These are phyloP conservation scores for Mellilla xanthometata DNA, from an alignment of 2,888 invertebrate genomes.

Conservation along the genomic window DNA sequence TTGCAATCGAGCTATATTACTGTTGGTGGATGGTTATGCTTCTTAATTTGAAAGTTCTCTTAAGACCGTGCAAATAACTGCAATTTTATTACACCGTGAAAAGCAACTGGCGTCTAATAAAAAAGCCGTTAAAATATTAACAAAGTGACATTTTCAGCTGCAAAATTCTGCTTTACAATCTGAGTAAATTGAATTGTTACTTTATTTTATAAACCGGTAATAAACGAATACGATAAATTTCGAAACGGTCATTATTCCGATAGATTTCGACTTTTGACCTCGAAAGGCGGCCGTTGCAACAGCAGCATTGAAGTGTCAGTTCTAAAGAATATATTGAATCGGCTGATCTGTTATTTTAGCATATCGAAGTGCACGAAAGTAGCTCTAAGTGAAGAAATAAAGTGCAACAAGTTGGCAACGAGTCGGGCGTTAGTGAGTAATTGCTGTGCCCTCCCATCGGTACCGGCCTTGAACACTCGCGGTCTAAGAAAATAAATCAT, in stretches of 20 bases:
- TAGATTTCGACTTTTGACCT: slow-evolving; percentile 19
- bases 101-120: neutral
- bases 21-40: neutral
- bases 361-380: neutral
- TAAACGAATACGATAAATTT: slow-evolving; percentile 9
- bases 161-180: neutral
- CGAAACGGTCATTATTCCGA: slow-evolving; percentile 10
- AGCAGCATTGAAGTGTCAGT: slow-evolving; percentile 2
- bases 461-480: slow-evolving; percentile 1
- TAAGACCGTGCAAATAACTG: too few species aligned
- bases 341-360: neutral
- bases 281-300: slow-evolving; percentile 12
- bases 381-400: slow-evolving; percentile 2
- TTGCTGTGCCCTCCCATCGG: slow-evolving; percentile 1
- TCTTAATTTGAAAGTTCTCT: too few species aligned
- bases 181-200: neutral
- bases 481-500: slow-evolving; percentile 31
- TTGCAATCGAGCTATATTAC: neutral
- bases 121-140: neutral
- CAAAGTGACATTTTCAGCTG: neutral
- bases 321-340: slow-evolving; percentile 4
- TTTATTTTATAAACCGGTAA: slow-evolving; percentile 8
- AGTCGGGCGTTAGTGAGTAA: slow-evolving; percentile 7
- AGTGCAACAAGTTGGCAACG: slow-evolving; percentile 15
- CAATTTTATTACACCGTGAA: too few species aligned